Evolutionary conservation across 2,888 invertebrate genomes (phyloP).

Genomic region (Heliconius sara): DNA sequence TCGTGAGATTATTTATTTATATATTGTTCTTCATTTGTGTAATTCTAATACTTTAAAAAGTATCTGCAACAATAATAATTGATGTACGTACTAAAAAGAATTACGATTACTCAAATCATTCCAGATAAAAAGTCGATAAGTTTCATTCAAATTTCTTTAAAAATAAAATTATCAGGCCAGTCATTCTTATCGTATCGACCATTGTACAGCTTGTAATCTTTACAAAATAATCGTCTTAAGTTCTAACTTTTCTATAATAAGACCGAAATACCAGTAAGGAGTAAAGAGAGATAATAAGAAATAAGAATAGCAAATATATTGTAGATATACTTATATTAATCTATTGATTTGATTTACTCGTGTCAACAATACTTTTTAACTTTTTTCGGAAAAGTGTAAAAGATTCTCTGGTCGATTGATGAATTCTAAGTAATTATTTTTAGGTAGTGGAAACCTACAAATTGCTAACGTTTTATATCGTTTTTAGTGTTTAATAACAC

Average conservation of each 20-base stretch:
- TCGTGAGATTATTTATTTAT: no score
- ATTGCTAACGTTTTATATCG: no score
- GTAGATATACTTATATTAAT: background rate
- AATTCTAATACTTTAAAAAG: background rate
- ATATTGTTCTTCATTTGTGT: background rate
- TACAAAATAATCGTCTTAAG: slow-evolving; percentile 10
- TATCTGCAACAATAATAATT: no score
- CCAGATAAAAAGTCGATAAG: slow-evolving; percentile 22
- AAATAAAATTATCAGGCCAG: slow-evolving; percentile 29
- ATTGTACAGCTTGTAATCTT: slow-evolving; percentile 35
- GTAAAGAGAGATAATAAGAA: background rate
- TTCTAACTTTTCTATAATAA: background rate
- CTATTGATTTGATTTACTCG: background rate
- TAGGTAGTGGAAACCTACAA: no score
- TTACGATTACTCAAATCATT: slow-evolving; percentile 12
- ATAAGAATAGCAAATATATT: background rate
- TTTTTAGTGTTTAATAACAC: no score
- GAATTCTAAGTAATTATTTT: no score
- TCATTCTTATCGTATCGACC: slow-evolving; percentile 35
- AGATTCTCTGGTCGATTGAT: no score
- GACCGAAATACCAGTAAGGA: background rate
- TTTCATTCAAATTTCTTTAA: slow-evolving; percentile 33
- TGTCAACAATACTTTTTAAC: slow-evolving; percentile 15
- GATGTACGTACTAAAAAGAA: background rate
- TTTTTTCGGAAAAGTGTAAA: background rate